Conservation (phyloP, 2,888 invertebrate species). For the Polyommatus iphigenia region DNA sequence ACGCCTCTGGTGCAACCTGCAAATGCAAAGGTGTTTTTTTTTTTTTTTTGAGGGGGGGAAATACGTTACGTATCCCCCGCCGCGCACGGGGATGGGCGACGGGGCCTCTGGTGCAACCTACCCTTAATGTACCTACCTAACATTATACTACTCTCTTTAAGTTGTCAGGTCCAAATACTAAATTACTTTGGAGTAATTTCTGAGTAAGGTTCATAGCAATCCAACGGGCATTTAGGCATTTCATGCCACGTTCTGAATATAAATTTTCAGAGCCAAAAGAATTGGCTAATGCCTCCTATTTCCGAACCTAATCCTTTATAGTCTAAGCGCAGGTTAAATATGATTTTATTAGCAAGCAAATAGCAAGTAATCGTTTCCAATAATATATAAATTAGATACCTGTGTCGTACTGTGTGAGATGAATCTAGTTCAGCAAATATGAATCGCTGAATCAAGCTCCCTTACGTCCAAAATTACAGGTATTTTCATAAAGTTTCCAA, state of each 20-base stretch:
- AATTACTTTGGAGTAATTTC: background rate
- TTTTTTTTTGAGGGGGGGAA: too few species aligned
- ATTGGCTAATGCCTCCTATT: slow-evolving; percentile 18
- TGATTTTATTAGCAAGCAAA: too few species aligned
- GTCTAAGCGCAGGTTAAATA: too few species aligned
- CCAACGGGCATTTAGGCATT: background rate
- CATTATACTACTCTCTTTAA: background rate
- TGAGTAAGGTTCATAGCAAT: background rate
- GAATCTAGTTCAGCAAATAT: background rate
- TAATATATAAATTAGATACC: background rate
- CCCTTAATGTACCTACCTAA: background rate
- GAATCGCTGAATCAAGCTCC: background rate
- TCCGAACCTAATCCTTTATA: background rate
- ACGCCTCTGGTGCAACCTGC: too few species aligned
- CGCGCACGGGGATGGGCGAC: too few species aligned
- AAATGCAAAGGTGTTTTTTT: too few species aligned
- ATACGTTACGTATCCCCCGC: too few species aligned
- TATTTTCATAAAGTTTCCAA: slow-evolving; percentile 1
- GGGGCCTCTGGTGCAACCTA: too few species aligned
- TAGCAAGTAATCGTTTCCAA: background rate
- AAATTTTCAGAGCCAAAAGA: slow-evolving; percentile 2
- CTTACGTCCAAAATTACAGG: background rate
- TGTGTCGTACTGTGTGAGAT: background rate
- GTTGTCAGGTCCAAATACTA: background rate
- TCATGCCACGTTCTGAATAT: slow-evolving; percentile 6